phyloP scores from a whole-genome alignment of 2,113 vertebrate genomes.

The Nothocercus nigrocapillus region DNA sequence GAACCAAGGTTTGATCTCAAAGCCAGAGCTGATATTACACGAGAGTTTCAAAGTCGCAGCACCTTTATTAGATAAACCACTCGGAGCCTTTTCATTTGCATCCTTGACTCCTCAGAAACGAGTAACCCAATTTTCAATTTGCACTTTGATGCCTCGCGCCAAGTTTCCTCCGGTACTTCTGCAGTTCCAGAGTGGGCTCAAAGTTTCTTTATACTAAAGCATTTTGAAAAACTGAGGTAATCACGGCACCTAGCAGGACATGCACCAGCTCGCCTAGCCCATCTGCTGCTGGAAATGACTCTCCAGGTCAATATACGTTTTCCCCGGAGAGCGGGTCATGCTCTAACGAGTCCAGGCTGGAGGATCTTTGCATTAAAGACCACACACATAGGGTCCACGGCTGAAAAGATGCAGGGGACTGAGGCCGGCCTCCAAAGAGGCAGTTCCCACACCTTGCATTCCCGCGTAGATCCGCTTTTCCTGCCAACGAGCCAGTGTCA shows the following conservation, averaged over 20 bases:
- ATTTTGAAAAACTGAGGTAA: background rate
- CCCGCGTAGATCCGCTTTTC: background rate
- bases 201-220: slow-evolving; percentile 26
- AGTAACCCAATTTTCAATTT: background rate
- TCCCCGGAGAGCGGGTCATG: background rate
- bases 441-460: background rate
- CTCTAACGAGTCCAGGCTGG: background rate
- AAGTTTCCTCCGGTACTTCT: background rate
- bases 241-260: slow-evolving; percentile 20
- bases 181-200: background rate
- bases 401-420: background rate
- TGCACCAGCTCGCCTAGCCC: slow-evolving; percentile 2
- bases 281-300: slow-evolving; percentile 8
- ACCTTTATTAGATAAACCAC: background rate
- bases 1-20: background rate
- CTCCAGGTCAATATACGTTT: slow-evolving; percentile 1
- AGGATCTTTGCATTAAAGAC: background rate
- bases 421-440: background rate
- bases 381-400: fast-evolving
- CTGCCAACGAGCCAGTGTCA: background rate
- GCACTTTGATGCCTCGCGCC: background rate
- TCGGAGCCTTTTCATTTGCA: background rate
- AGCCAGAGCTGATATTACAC: background rate
- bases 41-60: background rate
- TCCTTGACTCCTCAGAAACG: background rate